These are phyloP conservation scores for Netelia virgata DNA, from an alignment of 2,888 invertebrate genomes.

Conservation along the genomic window DNA sequence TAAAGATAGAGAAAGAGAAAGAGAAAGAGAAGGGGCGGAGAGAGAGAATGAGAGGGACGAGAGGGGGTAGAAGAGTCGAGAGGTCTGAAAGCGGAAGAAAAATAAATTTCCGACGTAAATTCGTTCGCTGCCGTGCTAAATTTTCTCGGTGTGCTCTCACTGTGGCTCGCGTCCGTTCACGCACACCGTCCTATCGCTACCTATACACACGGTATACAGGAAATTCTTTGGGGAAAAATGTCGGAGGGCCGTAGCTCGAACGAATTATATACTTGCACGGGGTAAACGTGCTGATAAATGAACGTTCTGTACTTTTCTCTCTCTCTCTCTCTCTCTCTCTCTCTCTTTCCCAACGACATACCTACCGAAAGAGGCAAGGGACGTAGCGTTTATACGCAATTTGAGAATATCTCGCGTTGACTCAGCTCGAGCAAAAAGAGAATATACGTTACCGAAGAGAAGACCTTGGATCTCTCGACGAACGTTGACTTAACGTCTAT, in stretches of 20 bases:
- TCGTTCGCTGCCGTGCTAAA: constrained; percentile 50
- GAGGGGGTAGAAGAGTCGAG: not conserved
- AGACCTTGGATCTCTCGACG: not conserved
- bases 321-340: constrained; percentile 4
- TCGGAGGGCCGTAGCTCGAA: constrained; percentile 10
- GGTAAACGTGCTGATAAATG: constrained; percentile 31
- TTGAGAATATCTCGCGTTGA: constrained; percentile 2
- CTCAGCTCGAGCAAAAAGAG: not conserved
- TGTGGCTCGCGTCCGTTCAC: not conserved
- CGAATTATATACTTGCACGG: constrained; percentile 43
- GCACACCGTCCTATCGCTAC: not conserved
- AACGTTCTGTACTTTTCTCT: constrained; percentile 2
- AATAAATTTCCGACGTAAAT: constrained; percentile 66
- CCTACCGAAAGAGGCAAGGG: not conserved
- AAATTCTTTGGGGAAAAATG: constrained; percentile 41
- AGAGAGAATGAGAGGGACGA: not conserved
- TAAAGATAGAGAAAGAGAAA: constrained; percentile 16
- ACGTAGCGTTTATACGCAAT: not conserved
- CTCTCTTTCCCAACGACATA: not conserved
- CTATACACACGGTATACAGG: constrained; percentile 13
- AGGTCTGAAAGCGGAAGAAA: constrained; percentile 31
- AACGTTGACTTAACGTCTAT: constrained; percentile 5
- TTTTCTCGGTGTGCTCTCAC: constrained; percentile 36
- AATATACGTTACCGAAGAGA: constrained; percentile 20
- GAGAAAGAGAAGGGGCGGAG: constrained; percentile 8